These are phyloP conservation scores for Sminthurinus aureus DNA, from an alignment of 2,888 invertebrate genomes.

Conservation along the genomic window DNA sequence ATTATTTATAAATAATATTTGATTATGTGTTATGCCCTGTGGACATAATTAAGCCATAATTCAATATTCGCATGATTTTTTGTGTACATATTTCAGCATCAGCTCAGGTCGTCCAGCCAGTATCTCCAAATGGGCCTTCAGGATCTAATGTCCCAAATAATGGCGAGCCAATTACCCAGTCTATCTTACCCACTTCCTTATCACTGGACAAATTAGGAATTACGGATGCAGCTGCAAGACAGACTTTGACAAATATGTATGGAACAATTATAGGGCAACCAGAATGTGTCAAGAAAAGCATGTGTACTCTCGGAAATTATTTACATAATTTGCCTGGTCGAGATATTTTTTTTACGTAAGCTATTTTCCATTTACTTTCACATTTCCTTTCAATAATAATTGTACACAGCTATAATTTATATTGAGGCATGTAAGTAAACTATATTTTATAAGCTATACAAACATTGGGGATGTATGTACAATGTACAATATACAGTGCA, in stretches of 20 bases:
- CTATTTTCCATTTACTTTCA: not conserved
- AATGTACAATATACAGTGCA: not conserved
- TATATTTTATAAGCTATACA: too few species aligned
- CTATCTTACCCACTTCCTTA: not conserved
- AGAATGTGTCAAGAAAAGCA: slow-evolving; percentile 56
- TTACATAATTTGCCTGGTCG: slow-evolving; percentile 55
- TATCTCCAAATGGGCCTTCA: too few species aligned
- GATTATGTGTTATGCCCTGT: too few species aligned
- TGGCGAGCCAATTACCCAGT: not conserved
- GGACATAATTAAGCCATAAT: too few species aligned
- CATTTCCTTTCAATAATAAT: not conserved
- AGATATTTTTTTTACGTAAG: slow-evolving; percentile 49
- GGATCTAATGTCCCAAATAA: too few species aligned
- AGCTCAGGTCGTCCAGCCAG: too few species aligned
- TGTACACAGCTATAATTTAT: not conserved
- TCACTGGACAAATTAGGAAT: slow-evolving; percentile 16
- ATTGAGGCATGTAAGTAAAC: not conserved
- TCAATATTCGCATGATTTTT: too few species aligned
- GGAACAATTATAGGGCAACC: slow-evolving; percentile 55
- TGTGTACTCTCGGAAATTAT: slow-evolving; percentile 56
- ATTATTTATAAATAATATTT: too few species aligned
- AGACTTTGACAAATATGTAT: slow-evolving; percentile 35
- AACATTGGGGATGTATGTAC: too few species aligned
- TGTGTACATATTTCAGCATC: too few species aligned
- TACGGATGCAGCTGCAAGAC: slow-evolving; percentile 3